A percentile compares a stretch with the other conserved stretches of the same genome.
These are phyloP conservation scores for Neodiprion fabricii DNA, from an alignment of 1,140 invertebrate species.

Conservation along the genomic window DNA sequence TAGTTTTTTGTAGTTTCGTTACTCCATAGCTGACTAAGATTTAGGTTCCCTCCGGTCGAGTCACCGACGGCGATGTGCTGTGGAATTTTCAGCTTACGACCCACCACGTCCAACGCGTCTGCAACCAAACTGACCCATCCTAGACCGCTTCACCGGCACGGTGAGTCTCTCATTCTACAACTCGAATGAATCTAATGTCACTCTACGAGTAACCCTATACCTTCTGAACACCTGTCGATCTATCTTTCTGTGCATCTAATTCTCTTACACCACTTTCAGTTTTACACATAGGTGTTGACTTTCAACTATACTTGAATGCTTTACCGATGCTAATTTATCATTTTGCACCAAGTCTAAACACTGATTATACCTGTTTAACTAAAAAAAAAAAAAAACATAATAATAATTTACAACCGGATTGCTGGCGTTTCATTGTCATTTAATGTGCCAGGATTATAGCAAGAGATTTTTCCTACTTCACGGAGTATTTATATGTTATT, in stretches of 20 bases:
- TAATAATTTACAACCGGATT: too few species aligned
- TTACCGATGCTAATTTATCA: too few species aligned
- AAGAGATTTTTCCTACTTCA: too few species aligned
- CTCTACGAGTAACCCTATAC: neutral
- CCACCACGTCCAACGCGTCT: slow-evolving; percentile 41
- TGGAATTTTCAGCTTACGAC: neutral
- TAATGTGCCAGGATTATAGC: too few species aligned
- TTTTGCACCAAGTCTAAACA: too few species aligned
- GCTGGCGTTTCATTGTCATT: too few species aligned
- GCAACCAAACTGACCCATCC: slow-evolving; percentile 48
- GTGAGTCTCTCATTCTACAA: slow-evolving; percentile 45
- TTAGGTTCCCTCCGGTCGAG: neutral
- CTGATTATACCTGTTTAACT: too few species aligned
- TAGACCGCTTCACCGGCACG: slow-evolving; percentile 54
- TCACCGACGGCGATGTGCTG: slow-evolving; percentile 1
- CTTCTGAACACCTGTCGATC: slow-evolving; percentile 32
- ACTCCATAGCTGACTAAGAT: neutral
- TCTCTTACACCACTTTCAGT: neutral
- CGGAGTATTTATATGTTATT: too few species aligned
- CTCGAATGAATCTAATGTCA: neutral
- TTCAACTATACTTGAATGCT: too few species aligned
- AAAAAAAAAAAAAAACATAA: too few species aligned
- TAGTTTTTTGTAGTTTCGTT: neutral
- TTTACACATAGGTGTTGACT: neutral
- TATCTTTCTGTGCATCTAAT: slow-evolving; percentile 41